phyloP scores from a whole-genome alignment of 2,113 vertebrate species.

The Hypomesus transpacificus region DNA sequence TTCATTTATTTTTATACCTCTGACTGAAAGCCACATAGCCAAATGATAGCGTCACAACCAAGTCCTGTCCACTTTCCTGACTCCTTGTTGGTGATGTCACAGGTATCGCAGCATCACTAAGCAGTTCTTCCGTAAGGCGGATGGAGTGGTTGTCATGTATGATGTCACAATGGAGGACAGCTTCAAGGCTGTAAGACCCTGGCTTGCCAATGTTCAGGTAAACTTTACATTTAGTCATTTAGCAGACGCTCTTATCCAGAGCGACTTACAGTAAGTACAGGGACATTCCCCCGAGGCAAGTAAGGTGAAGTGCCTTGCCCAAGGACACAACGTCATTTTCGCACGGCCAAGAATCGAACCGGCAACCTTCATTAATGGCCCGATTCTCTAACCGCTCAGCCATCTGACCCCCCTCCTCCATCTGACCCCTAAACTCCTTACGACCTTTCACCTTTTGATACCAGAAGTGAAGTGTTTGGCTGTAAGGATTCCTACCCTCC shows the following conservation, averaged over 20 bases:
- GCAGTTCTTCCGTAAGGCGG: conserved; percentile 93
- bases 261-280: no score
- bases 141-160: conserved; percentile 88
- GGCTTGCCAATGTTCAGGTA: conserved; percentile 86
- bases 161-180: conserved; percentile 83
- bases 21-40: background rate
- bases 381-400: no score
- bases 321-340: no score
- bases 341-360: no score
- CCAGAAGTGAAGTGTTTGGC: background rate
- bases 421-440: no score
- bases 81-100: background rate
- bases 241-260: no score
- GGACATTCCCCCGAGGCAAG: no score
- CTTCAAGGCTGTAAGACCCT: conserved; percentile 79
- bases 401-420: no score
- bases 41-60: background rate
- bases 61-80: background rate
- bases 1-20: background rate
- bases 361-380: no score
- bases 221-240: no score
- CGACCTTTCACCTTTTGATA: conserved; percentile 23
- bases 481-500: no score
- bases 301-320: no score
- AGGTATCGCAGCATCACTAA: conserved; percentile 91